phyloP scores from a whole-genome alignment of 1,140 invertebrate genomes.

The Drosophila hydei region DNA sequence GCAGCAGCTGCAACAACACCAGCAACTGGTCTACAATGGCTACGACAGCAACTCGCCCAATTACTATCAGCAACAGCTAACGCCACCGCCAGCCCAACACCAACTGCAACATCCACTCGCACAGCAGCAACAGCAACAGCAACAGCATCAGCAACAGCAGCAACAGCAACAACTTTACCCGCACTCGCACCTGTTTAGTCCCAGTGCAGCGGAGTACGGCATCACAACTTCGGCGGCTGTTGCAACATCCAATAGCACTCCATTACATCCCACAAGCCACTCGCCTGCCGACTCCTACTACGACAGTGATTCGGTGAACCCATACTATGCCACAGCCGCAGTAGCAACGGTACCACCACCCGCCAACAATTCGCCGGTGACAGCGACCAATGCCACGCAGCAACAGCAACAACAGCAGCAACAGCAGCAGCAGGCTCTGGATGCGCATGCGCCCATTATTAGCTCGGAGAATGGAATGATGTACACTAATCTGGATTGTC shows the following conservation, averaged over 20 bases:
- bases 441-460: conserved; percentile 87
- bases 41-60: conserved; percentile 52
- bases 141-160: conserved; percentile 48
- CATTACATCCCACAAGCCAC: conserved; percentile 73
- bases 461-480: conserved; percentile 93
- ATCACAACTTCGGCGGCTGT: conserved; percentile 69
- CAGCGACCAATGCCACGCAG: conserved; percentile 67
- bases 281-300: conserved; percentile 80
- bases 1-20: conserved; percentile 48
- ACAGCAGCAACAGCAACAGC: conserved; percentile 49
- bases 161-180: conserved; percentile 63
- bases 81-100: conserved; percentile 52
- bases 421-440: conserved; percentile 57
- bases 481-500: conserved; percentile 95
- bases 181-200: conserved; percentile 81
- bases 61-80: conserved; percentile 44
- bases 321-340: conserved; percentile 78
- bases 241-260: conserved; percentile 46
- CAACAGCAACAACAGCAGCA: conserved; percentile 59
- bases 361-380: conserved; percentile 82
- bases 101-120: conserved; percentile 50
- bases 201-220: conserved; percentile 82
- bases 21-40: conserved; percentile 56
- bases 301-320: conserved; percentile 77
- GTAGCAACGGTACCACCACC: conserved; percentile 74